Percentiles rank a stretch among this genome's conserved stretches.
Evolutionary conservation across 2,797 vertebrate genomes (phyloP).

Genomic region (Ciconia nigra): DNA sequence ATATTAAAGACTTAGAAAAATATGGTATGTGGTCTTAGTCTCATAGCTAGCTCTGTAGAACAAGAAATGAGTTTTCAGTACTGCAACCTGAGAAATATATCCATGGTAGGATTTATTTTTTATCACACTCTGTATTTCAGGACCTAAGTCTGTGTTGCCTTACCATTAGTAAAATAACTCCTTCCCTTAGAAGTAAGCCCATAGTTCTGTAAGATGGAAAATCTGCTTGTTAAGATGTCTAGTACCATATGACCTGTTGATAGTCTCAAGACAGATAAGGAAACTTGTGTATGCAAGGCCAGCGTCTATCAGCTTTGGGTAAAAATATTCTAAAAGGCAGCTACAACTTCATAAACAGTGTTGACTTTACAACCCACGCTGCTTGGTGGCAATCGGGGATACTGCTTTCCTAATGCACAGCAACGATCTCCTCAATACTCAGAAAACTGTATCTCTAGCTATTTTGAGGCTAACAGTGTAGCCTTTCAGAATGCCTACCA

Average conservation of each 20-base stretch:
- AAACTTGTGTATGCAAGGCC: not conserved
- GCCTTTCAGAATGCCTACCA: not conserved
- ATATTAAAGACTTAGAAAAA: not conserved
- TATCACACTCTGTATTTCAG: not conserved
- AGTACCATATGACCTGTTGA: not conserved
- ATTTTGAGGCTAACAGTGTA: not conserved
- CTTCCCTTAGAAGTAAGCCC: not conserved
- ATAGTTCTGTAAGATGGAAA: not conserved
- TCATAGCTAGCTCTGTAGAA: not conserved
- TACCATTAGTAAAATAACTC: not conserved
- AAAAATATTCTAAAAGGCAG: not conserved
- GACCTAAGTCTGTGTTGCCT: not conserved
- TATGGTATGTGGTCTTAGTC: not conserved
- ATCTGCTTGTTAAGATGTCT: not conserved
- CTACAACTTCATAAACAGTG: not conserved
- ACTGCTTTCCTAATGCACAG: not conserved
- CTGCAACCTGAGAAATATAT: not conserved
- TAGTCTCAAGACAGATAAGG: not conserved
- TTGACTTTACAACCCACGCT: not conserved
- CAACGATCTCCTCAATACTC: not conserved
- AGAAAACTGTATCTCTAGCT: not conserved
- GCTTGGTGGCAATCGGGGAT: not conserved
- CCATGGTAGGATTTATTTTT: not conserved
- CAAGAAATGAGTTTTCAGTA: not conserved
- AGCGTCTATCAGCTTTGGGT: not conserved